These are phyloP conservation scores for Solen grandis DNA, from an alignment of 1,140 invertebrate genomes.

Conservation along the genomic window DNA sequence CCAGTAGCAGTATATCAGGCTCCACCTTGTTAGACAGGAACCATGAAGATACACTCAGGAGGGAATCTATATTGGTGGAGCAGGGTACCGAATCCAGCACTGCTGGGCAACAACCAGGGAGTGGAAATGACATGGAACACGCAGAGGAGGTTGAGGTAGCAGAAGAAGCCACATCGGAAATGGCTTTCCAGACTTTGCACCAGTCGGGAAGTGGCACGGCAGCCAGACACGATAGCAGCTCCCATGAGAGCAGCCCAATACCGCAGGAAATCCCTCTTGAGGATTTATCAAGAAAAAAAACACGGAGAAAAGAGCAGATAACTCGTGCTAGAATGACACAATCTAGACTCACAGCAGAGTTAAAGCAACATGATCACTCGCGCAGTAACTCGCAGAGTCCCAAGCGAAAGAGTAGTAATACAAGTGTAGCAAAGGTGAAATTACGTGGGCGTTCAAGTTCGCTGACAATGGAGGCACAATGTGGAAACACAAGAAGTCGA, in stretches of 20 bases:
- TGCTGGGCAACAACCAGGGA: not conserved
- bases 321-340: slow-evolving; percentile 48
- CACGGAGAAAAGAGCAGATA: slow-evolving; percentile 39
- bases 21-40: not conserved
- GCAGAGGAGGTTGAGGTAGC: slow-evolving; percentile 65
- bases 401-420: slow-evolving; percentile 45
- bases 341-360: slow-evolving; percentile 54
- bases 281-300: slow-evolving; percentile 83
- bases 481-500: slow-evolving; percentile 26
- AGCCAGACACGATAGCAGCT: slow-evolving; percentile 47
- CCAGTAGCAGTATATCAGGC: too few species aligned
- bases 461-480: slow-evolving; percentile 40
- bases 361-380: slow-evolving; percentile 38
- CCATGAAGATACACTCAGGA: slow-evolving; percentile 25
- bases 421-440: slow-evolving; percentile 39
- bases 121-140: not conserved
- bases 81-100: slow-evolving; percentile 21
- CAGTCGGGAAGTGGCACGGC: slow-evolving; percentile 80
- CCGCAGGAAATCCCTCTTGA: slow-evolving; percentile 90
- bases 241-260: slow-evolving; percentile 36
- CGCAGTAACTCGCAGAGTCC: slow-evolving; percentile 73
- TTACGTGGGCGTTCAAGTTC: slow-evolving; percentile 55
- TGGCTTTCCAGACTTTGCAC: slow-evolving; percentile 86
- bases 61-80: slow-evolving; percentile 30
- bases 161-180: slow-evolving; percentile 81